Conservation (phyloP, 2,888 invertebrate genomes). For the Caenorhabditis plicata region DNA sequence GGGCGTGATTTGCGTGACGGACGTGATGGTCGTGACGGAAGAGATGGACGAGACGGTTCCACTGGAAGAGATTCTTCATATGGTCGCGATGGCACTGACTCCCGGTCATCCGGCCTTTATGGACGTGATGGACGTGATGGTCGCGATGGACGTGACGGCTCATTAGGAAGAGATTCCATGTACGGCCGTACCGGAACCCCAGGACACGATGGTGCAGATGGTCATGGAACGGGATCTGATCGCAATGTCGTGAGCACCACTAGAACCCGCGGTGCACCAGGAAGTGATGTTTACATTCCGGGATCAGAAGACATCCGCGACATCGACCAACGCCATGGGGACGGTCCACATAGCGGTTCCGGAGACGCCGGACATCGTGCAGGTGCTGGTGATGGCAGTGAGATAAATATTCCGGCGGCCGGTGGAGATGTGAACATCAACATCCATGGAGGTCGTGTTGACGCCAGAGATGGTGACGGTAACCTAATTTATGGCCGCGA, state of each 20-base stretch:
- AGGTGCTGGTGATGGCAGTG: conserved; percentile 23
- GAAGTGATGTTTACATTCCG: conserved; percentile 30
- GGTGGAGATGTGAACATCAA: conserved; percentile 5
- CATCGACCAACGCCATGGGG: neutral
- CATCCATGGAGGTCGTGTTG: neutral
- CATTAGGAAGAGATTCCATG: neutral
- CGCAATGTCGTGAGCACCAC: conserved; percentile 8
- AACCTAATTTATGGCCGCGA: neutral
- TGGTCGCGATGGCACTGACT: neutral
- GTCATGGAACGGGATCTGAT: no score
- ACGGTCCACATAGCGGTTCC: neutral
- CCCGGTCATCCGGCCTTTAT: no score
- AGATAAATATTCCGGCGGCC: conserved; percentile 25
- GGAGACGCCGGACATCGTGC: no score
- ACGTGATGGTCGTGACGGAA: conserved; percentile 2
- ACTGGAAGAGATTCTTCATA: conserved; percentile 15
- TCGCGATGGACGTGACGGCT: neutral
- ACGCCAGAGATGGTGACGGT: conserved; percentile 2
- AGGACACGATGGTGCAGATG: conserved; percentile 10
- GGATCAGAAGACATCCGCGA: conserved; percentile 17
- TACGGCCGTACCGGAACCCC: no score
- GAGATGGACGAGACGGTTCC: conserved; percentile 17
- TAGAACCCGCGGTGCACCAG: conserved; percentile 21
- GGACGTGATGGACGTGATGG: conserved; percentile 3
- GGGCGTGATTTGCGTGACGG: no score